Conservation (phyloP, 2,888 invertebrate species). For the Parelbella ahira region DNA sequence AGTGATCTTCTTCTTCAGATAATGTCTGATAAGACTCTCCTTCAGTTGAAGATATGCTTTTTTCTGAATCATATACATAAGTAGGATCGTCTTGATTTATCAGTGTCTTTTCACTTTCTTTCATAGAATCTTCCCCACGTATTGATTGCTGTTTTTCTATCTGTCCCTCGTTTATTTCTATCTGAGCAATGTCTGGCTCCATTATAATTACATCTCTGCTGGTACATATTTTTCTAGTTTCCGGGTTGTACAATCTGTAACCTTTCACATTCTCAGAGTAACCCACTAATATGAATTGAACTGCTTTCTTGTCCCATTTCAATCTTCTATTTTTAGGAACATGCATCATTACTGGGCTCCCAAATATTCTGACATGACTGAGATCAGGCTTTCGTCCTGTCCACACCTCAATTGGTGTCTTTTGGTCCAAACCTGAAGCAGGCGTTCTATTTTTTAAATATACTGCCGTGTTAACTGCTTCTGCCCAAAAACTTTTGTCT, state of each 20-base stretch:
- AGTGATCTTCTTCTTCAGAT: slow-evolving; percentile 3
- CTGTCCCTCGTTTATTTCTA: slow-evolving; percentile 3
- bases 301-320: slow-evolving; percentile 29
- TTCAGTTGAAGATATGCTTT: background rate
- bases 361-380: slow-evolving; percentile 23
- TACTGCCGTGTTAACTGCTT: slow-evolving; percentile 28
- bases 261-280: slow-evolving; percentile 22
- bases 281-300: slow-evolving; percentile 6
- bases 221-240: slow-evolving; percentile 20
- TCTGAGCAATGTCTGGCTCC: slow-evolving; percentile 9
- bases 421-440: slow-evolving; percentile 26
- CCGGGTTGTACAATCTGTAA: slow-evolving; percentile 30
- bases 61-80: slow-evolving; percentile 1
- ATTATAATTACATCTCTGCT: slow-evolving; percentile 29
- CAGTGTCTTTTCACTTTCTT: background rate
- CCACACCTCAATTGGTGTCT: slow-evolving; percentile 26
- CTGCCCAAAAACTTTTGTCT: slow-evolving; percentile 30
- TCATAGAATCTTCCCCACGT: background rate
- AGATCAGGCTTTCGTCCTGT: slow-evolving; percentile 28
- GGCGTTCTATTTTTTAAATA: slow-evolving; percentile 27
- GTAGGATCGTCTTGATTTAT: slow-evolving; percentile 5
- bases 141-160: slow-evolving; percentile 1
- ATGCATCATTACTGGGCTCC: slow-evolving; percentile 28
- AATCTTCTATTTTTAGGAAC: slow-evolving; percentile 27
- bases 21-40: slow-evolving; percentile 1